phyloP scores from a whole-genome alignment of 53 echinoderm and acorn worm species.

The Holothuria leucospilota region DNA sequence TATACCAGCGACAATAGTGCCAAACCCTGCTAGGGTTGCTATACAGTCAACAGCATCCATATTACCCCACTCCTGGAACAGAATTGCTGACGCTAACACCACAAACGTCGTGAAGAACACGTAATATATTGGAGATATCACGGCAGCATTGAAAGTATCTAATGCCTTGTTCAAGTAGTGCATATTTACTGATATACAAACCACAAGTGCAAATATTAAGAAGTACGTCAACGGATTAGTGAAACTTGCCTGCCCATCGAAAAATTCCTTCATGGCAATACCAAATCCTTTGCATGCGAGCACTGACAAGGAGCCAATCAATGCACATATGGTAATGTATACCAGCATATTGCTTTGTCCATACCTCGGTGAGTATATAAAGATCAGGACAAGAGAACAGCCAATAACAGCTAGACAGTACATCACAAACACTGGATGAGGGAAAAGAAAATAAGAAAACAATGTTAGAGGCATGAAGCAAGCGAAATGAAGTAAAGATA shows the following conservation, averaged over 20 bases:
- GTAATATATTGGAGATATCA: slow-evolving; percentile 96
- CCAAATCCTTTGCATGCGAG: slow-evolving; percentile 97
- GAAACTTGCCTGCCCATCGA: slow-evolving; percentile 61
- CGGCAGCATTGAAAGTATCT: slow-evolving; percentile 95
- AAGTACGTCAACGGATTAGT: slow-evolving; percentile 72
- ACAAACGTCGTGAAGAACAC: slow-evolving; percentile 95
- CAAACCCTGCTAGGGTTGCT: slow-evolving; percentile 83
- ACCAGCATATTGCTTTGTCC: slow-evolving; percentile 91
- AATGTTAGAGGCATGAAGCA: background rate
- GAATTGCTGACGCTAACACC: slow-evolving; percentile 82
- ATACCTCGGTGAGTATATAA: slow-evolving; percentile 82
- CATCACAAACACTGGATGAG: slow-evolving; percentile 82
- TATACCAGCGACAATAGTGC: slow-evolving; percentile 86
- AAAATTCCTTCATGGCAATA: slow-evolving; percentile 87
- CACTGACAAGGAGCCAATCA: slow-evolving; percentile 95
- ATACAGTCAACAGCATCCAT: slow-evolving; percentile 67
- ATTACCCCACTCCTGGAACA: slow-evolving; percentile 88
- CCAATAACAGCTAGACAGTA: slow-evolving; percentile 71
- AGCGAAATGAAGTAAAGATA: background rate
- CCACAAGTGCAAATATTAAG: slow-evolving; percentile 67
- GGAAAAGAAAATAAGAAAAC: slow-evolving; percentile 15
- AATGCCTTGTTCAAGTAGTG: slow-evolving; percentile 92
- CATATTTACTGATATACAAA: slow-evolving; percentile 89
- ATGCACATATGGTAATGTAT: slow-evolving; percentile 93
- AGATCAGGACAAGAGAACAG: slow-evolving; percentile 78